Base-by-base conservation (phyloP, 2,797 vertebrate species). In the Gymnoscopelus microlampas region DNA sequence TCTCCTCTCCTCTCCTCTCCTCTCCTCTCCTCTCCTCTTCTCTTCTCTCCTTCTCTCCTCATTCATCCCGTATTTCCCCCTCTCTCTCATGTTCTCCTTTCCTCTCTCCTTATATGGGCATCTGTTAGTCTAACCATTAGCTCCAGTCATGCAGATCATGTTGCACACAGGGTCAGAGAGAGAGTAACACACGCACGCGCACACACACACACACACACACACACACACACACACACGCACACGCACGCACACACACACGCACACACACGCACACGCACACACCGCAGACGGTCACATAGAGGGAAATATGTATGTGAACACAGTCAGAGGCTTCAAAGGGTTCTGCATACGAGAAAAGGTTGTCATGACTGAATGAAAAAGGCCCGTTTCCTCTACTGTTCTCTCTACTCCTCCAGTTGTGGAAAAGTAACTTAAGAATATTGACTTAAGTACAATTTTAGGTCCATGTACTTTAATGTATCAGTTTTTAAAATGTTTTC, bases 101-200 rank as follows among this genome's bases (percentile, higher is more conserved):
- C 54, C 69, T 47, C 55, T 44, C 32, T 58, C 92, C 92, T 89
- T 93, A 91, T 92, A 90, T 87, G 91, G 92, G 26, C 84, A 88
- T 91, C 78, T 66, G 80, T 82, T 89, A 89, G 87, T 87, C 85
- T 89, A 83, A 80, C 88, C 87, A 88, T 91, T 89, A 87, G 84
- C 85, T 85, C 58, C 75, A 87, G 84, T 86, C 75, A 69, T 79
- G 80, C 76, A 87, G 88, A 90, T 92, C 92, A 79, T 84, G 79
- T 95, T 94, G 86, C 93, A 91, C 93, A 91, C 72, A 48, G 83
- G 84, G 82, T 84, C 78, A 81, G 54, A 80, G 73, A 76, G 50
- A 49, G 76, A 65, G 49, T 10, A n/a, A 61, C 32, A 8, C 0
- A 1, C 3, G 1, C 26, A 39, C 7, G 2, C 39, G 9, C 39